phyloP scores from a whole-genome alignment of 2,888 invertebrate genomes.

The Drosophila lutescens region DNA sequence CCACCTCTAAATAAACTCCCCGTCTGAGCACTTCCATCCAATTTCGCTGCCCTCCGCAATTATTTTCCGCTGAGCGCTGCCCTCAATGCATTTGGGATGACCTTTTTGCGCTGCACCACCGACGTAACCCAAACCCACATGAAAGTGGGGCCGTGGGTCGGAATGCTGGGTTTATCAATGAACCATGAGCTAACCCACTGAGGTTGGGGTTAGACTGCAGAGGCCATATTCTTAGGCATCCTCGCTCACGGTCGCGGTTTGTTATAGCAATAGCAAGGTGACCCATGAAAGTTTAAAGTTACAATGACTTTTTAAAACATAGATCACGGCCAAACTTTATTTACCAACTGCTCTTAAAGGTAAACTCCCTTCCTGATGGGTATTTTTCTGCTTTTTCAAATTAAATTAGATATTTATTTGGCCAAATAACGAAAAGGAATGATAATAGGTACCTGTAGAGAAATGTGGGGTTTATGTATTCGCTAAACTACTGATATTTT shows the following conservation, averaged over 20 bases:
- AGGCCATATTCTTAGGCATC: slow-evolving; percentile 10
- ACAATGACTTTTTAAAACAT: background rate
- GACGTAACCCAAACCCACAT: slow-evolving; percentile 46
- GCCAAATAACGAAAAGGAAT: too few species aligned
- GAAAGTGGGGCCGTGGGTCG: slow-evolving; percentile 56
- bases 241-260: slow-evolving; percentile 21
- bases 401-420: too few species aligned
- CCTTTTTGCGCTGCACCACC: slow-evolving; percentile 52
- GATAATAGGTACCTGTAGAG: too few species aligned
- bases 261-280: background rate
- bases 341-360: too few species aligned
- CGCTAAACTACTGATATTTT: too few species aligned
- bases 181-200: slow-evolving; percentile 24
- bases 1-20: slow-evolving; percentile 64
- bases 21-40: slow-evolving; percentile 32
- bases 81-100: slow-evolving; percentile 73
- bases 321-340: too few species aligned
- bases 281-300: background rate
- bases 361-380: too few species aligned
- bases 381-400: too few species aligned
- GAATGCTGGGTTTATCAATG: slow-evolving; percentile 71
- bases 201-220: slow-evolving; percentile 18
- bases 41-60: slow-evolving; percentile 69
- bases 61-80: slow-evolving; percentile 72
- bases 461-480: too few species aligned